These are phyloP conservation scores for Pelobates cultripes DNA, from an alignment of 2,797 vertebrate species.

Conservation along the genomic window DNA sequence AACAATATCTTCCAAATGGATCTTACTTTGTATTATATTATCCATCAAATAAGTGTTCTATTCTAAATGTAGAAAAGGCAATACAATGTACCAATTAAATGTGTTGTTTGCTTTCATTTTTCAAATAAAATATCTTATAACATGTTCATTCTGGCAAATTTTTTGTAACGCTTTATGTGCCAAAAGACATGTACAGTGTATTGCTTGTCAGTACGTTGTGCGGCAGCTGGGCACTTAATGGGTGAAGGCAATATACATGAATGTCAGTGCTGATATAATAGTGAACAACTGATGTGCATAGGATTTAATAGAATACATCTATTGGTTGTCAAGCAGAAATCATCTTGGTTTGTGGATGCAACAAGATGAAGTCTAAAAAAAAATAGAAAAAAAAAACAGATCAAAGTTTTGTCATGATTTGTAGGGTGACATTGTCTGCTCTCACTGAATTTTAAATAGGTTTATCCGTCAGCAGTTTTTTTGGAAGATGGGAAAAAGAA, in stretches of 20 bases:
- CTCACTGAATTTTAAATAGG: slow-evolving; percentile 74
- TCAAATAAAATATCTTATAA: slow-evolving; percentile 54
- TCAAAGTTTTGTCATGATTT: slow-evolving; percentile 57
- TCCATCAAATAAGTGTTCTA: slow-evolving; percentile 49
- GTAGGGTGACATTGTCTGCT: slow-evolving; percentile 70
- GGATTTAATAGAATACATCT: slow-evolving; percentile 57
- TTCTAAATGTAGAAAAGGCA: slow-evolving; percentile 51
- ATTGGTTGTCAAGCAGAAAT: slow-evolving; percentile 44
- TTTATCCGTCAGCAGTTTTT: neutral
- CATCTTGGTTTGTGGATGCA: slow-evolving; percentile 23
- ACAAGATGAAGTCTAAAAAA: neutral
- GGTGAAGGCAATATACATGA: slow-evolving; percentile 48
- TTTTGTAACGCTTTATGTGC: neutral
- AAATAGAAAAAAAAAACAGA: slow-evolving; percentile 54
- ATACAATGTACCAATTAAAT: slow-evolving; percentile 54
- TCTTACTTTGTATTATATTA: slow-evolving; percentile 50
- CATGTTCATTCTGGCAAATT: neutral
- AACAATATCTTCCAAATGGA: slow-evolving; percentile 46
- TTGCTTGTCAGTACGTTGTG: neutral
- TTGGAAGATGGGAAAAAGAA: neutral
- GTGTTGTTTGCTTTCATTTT: slow-evolving; percentile 58
- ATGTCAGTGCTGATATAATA: slow-evolving; percentile 56
- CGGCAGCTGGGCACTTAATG: neutral
- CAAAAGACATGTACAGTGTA: neutral
- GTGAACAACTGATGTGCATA: slow-evolving; percentile 19